Evolutionary conservation across 2,113 vertebrate genomes (phyloP).

Genomic region (Oplegnathus fasciatus): DNA sequence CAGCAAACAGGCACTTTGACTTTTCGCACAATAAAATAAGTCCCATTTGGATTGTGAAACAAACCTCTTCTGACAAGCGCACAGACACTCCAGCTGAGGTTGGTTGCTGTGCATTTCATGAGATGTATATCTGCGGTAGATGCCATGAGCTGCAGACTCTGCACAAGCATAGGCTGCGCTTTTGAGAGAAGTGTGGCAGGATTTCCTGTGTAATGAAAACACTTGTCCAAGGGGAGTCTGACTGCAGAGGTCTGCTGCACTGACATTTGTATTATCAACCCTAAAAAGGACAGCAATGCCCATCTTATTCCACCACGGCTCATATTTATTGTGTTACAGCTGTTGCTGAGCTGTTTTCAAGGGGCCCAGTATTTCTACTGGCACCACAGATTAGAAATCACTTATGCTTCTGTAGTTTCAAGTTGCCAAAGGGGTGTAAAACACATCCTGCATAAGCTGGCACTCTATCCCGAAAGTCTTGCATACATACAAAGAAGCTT

Average conservation of each 20-base stretch:
- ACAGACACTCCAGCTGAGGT: background rate
- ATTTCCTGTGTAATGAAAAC: slow-evolving; percentile 27
- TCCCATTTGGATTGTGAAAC: background rate
- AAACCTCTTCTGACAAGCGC: background rate
- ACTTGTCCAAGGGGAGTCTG: background rate
- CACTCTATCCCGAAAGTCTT: background rate
- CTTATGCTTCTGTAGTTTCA: slow-evolving; percentile 4
- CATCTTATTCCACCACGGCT: slow-evolving; percentile 18
- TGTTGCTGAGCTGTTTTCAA: slow-evolving; percentile 12
- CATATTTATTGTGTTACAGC: slow-evolving; percentile 13
- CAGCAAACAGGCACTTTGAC: background rate
- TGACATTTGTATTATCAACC: slow-evolving; percentile 40
- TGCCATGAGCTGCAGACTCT: background rate
- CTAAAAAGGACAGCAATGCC: slow-evolving; percentile 18
- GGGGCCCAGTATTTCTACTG: slow-evolving; percentile 2
- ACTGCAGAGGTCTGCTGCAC: slow-evolving; percentile 11
- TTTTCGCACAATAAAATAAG: slow-evolving; percentile 1
- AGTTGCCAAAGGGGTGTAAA: slow-evolving; percentile 31
- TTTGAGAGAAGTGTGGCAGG: background rate
- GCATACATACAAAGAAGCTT: slow-evolving; percentile 18
- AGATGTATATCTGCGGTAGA: slow-evolving; percentile 2
- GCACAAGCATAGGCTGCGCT: slow-evolving; percentile 8
- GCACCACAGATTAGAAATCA: slow-evolving; percentile 36
- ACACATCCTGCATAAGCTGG: slow-evolving; percentile 19
- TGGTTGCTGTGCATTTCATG: background rate